Evolutionary conservation across 1,140 invertebrate genomes (phyloP), one percentile per base, ranked within the genome.

Genomic region (Anoplophora glabripennis): DNA sequence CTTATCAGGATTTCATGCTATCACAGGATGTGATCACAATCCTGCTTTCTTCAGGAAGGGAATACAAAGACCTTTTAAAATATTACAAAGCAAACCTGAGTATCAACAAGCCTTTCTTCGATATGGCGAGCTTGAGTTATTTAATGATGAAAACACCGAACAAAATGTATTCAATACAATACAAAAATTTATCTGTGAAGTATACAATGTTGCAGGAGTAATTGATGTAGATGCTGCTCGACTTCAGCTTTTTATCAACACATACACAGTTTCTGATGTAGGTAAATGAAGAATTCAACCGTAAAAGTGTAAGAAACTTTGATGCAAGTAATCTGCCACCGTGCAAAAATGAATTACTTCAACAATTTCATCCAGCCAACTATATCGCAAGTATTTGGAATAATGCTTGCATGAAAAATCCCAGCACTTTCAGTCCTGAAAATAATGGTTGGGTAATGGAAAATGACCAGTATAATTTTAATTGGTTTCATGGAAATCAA

Each of bases 1-100:
- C 4, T 41, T 41, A 41, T 4, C 40, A 41, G n/a, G 1, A 41
- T 41, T 41, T 0, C 40, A 41, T 41, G n/a, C 40, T 41, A 41
- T 41, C n/a, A 12, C n/a, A 41, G 71, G 73, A 36, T 76, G 74
- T 64, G 74, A 75, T 58, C 76, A 64, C 46, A 75, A 74, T 58
- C 72, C 72, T 41, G 59, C 68, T 10, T 73, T 70, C 44, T 65
- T 63, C 12, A 62, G 53, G 10, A 71, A 65, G 64, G 66, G 66
- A 1, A 70, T 68, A 60, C 12, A 38, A 57, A 61, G 49, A 42
- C 63, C 17, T 4, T 18, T n/a, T 40, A 40, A 40, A 7, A 1
- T 38, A 12, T 38, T 38, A 12, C 2, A 49, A 52, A 52, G 40
- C 53, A 51, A 37, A 36, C 3, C 1, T 10, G 55, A 53, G 37